Percentiles rank a stretch among this genome's conserved stretches.
Evolutionary conservation across 2,888 invertebrate genomes (phyloP).

Genomic region (Cosmia trapezina): DNA sequence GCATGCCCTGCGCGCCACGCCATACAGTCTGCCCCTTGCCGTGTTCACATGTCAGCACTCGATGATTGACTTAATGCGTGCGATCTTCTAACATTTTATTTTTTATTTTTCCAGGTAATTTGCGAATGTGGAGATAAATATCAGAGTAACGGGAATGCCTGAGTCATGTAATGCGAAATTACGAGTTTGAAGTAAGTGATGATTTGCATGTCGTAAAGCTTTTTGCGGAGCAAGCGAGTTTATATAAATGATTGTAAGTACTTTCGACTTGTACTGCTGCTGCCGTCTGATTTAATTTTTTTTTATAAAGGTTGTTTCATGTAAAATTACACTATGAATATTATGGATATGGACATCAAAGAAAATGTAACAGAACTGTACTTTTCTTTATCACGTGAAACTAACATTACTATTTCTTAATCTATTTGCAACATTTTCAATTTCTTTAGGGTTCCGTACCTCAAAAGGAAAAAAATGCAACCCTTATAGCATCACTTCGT

Average conservation of each 20-base stretch:
- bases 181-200: slow-evolving; percentile 49
- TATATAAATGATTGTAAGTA: slow-evolving; percentile 17
- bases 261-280: not conserved
- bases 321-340: not conserved
- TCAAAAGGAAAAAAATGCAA: too few species aligned
- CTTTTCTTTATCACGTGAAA: slow-evolving; percentile 5
- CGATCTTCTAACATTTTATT: slow-evolving; percentile 33
- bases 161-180: slow-evolving; percentile 19
- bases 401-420: slow-evolving; percentile 17
- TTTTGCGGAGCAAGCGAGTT: slow-evolving; percentile 15
- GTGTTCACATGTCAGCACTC: slow-evolving; percentile 47
- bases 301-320: not conserved
- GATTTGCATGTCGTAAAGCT: slow-evolving; percentile 29
- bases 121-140: slow-evolving; percentile 8
- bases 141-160: slow-evolving; percentile 8
- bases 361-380: not conserved
- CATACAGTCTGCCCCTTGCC: slow-evolving; percentile 77
- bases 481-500: too few species aligned
- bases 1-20: slow-evolving; percentile 72
- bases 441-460: too few species aligned
- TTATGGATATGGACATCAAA: not conserved
- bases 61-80: slow-evolving; percentile 47
- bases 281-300: not conserved
- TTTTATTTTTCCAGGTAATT: slow-evolving; percentile 72
- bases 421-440: not conserved